Conservation (phyloP, 1,140 invertebrate species). For the Phenacoccus solenopsis region DNA sequence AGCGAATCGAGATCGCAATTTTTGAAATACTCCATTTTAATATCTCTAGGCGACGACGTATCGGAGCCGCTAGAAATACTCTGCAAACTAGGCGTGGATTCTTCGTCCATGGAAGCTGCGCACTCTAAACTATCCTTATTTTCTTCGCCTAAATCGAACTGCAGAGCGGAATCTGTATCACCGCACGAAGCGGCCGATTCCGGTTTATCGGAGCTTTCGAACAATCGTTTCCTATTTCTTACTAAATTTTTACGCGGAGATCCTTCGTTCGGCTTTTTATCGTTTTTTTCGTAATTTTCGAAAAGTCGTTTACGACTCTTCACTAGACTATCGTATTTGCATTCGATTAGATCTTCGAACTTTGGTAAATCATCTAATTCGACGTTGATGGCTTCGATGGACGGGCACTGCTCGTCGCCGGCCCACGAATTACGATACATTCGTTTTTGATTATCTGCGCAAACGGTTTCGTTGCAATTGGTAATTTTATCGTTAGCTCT, state of each 20-base stretch:
- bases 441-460: neutral
- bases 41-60: constrained; percentile 18
- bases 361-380: neutral
- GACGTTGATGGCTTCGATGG: neutral
- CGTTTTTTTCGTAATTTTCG: constrained; percentile 18
- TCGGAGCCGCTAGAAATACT: constrained; percentile 28
- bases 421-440: neutral
- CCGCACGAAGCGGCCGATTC: constrained; percentile 4
- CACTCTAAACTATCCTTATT: constrained; percentile 10
- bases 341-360: neutral
- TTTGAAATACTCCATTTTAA: neutral
- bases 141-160: neutral
- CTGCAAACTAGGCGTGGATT: constrained; percentile 28
- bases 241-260: constrained; percentile 21
- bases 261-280: neutral
- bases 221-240: constrained; percentile 24
- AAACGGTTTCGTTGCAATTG: neutral
- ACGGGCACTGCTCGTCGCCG: neutral
- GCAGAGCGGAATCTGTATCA: neutral
- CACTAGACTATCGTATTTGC: constrained; percentile 24
- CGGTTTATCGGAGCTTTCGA: constrained; percentile 19
- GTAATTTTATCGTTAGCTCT: neutral
- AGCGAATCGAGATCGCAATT: constrained; percentile 26
- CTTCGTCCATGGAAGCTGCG: constrained; percentile 25
- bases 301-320: constrained; percentile 24